Evolutionary conservation across 2,797 vertebrate species (phyloP), one percentile per base, ranked within the genome.

Genomic region (Trachurus trachurus): DNA sequence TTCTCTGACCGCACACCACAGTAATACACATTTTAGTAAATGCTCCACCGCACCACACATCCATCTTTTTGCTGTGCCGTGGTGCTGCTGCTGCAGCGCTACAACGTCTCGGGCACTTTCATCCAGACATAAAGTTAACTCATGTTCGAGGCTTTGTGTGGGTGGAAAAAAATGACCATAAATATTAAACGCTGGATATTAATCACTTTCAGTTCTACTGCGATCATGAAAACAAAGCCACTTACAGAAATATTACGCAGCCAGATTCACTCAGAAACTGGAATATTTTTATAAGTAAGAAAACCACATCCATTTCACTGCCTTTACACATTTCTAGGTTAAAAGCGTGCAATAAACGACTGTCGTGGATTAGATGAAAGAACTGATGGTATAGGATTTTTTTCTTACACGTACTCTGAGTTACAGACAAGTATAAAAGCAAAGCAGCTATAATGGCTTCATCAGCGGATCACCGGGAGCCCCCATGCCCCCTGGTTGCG

Each of bases 11-110:
- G 56, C 37, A 57, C 68, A 56, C 76, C 42, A 63, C 78, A 53
- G 72, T 71, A 78, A 84, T 68, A 76, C 76, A 81, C 84, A 80
- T 83, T 88, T 80, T 57, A 77, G 80, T 62, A 75, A 74, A 89
- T 66, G 84, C 83, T 80, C 64, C 34, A 58, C 67, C 78, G 79
- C 78, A 72, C 80, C 5, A 58, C 19, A 63, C 82, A 86, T 87
- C 80, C 77, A 83, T 89, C 82, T 80, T 80, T 80, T 71, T 59
- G 81, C 73, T 60, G 31, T 10, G 57, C 66, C 56, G 29, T 15
- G 16, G 29, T 15, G 16, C 52, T 71, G 62, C 63, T 63, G 64
- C 66, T 74, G 45, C 74, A 54, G 62, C 9, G 68, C 54, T 26
- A n/a, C 67, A 67, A 65, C 47, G 1, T 71, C 47, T 50, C 63